Conservation (phyloP, 2,113 vertebrate genomes). For the Callocephalon fimbriatum region DNA sequence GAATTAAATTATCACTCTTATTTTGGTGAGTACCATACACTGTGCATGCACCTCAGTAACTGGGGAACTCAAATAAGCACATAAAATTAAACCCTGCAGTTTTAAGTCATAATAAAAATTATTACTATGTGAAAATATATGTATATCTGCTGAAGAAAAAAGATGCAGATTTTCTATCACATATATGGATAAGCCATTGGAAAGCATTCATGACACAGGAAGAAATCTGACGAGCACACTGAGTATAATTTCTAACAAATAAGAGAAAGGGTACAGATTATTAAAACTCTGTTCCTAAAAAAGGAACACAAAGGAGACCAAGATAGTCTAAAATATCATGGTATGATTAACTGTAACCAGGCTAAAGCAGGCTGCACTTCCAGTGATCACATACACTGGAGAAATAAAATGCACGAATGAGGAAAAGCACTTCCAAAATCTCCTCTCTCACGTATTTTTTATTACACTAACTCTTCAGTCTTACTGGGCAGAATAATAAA, state of each 20-base stretch:
- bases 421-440: not conserved
- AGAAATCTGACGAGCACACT: not conserved
- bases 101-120: not conserved
- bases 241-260: fast-evolving
- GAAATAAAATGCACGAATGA: not conserved
- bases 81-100: not conserved
- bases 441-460: not conserved
- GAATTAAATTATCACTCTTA: not conserved
- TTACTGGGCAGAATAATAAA: not conserved
- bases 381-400: not conserved
- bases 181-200: not conserved
- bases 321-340: not conserved
- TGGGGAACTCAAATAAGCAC: not conserved
- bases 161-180: not conserved
- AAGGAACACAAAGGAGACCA: not conserved
- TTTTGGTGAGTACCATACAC: not conserved
- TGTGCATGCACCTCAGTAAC: not conserved
- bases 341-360: not conserved
- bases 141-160: not conserved
- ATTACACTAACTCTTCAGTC: not conserved
- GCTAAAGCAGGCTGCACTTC: not conserved
- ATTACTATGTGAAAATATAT: not conserved
- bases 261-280: not conserved
- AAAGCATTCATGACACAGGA: not conserved
- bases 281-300: not conserved